A percentile compares a stretch with the other conserved stretches of the same genome.
Evolutionary conservation across 2,113 vertebrate genomes (phyloP).

Genomic region (Aythya baeri): DNA sequence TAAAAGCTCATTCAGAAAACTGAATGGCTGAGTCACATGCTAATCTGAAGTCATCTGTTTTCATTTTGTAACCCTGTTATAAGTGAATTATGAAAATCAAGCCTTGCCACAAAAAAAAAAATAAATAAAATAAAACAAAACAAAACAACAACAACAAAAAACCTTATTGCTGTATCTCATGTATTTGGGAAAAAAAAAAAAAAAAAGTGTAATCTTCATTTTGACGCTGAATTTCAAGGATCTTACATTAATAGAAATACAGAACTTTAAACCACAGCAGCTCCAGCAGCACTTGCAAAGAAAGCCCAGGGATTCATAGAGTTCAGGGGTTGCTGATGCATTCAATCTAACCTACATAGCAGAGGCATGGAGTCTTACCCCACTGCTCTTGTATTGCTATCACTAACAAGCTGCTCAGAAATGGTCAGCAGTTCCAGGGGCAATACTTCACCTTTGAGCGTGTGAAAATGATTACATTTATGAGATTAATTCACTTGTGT

Average conservation of each 20-base stretch:
- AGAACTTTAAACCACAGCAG: neutral
- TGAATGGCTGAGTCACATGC: accelerated
- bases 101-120: neutral
- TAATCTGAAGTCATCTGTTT: neutral
- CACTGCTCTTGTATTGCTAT: neutral
- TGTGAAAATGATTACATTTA: neutral
- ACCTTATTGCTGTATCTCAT: neutral
- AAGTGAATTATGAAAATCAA: neutral
- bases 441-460: neutral
- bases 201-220: neutral
- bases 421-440: neutral
- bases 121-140: no score
- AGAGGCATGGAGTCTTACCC: neutral
- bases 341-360: neutral
- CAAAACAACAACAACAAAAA: neutral
- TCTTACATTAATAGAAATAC: neutral
- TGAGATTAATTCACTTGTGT: neutral
- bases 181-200: neutral
- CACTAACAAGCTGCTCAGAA: neutral
- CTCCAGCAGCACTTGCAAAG: neutral
- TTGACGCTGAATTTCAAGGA: neutral
- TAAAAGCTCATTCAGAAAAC: neutral
- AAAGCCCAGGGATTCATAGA: neutral
- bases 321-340: neutral
- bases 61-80: neutral